Evolutionary conservation across 2,113 vertebrate species (phyloP).

Genomic region (Elanus axillaris): DNA sequence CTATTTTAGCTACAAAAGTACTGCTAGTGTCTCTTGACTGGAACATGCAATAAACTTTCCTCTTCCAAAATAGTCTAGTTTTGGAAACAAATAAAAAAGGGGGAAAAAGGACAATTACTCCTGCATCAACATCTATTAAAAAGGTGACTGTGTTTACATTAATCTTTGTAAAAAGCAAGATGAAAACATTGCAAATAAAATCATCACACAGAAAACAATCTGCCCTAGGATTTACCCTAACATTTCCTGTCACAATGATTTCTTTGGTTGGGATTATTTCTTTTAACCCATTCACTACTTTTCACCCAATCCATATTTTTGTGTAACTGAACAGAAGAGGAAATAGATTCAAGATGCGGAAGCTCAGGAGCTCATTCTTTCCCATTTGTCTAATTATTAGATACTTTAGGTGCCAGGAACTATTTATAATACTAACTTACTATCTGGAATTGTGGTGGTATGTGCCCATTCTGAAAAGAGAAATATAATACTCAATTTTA

Average conservation of each 20-base stretch:
- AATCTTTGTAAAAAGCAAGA: background rate
- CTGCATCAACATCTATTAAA: background rate
- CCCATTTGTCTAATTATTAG: background rate
- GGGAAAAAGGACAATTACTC: background rate
- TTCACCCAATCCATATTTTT: background rate
- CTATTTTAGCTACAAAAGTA: background rate
- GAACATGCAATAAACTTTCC: background rate
- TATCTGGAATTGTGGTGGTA: background rate
- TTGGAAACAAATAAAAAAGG: background rate
- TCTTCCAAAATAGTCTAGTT: background rate
- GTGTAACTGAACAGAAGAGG: background rate
- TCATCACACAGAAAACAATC: background rate
- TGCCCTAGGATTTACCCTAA: background rate
- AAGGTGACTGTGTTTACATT: background rate
- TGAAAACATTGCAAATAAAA: background rate
- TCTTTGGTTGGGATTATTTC: background rate
- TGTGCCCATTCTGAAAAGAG: background rate
- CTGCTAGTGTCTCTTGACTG: background rate
- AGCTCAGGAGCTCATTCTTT: background rate
- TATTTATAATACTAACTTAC: background rate
- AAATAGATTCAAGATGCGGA: background rate
- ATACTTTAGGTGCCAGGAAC: background rate
- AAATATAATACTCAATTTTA: background rate
- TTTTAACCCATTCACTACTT: background rate
- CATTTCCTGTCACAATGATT: background rate